Conservation (phyloP, 2,797 vertebrate species). For the Chromobotia macracanthus region DNA sequence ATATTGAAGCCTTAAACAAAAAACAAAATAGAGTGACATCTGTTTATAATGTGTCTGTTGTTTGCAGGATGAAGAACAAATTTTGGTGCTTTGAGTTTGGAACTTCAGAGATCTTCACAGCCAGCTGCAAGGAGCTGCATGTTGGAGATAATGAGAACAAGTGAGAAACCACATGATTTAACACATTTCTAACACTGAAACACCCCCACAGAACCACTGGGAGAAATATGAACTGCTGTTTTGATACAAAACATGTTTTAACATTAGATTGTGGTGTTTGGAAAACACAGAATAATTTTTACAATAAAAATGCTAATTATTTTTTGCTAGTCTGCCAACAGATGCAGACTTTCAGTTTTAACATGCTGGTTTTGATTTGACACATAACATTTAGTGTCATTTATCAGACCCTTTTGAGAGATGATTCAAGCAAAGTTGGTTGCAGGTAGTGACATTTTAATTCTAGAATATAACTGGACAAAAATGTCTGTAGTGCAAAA, state of each 20-base stretch:
- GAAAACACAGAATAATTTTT: neutral
- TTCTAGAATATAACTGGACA: no score
- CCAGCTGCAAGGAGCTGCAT: conserved; percentile 95
- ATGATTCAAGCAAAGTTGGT: no score
- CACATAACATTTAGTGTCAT: no score
- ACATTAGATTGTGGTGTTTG: neutral
- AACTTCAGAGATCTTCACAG: conserved; percentile 95
- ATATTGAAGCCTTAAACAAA: no score
- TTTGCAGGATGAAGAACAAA: no score
- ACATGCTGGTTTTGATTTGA: neutral
- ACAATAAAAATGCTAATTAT: neutral
- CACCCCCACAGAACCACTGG: conserved; percentile 18
- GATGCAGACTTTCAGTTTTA: neutral
- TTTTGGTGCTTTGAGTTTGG: conserved; percentile 98
- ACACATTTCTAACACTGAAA: conserved; percentile 27
- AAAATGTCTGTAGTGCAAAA: no score
- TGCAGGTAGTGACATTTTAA: no score
- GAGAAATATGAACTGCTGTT: neutral
- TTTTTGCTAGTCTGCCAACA: neutral
- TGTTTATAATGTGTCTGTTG: no score
- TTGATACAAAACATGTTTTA: conserved; percentile 1
- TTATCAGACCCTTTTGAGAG: no score
- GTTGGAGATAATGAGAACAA: conserved; percentile 86
- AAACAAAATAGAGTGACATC: no score
- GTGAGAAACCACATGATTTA: conserved; percentile 32